A percentile compares a stretch with the other conserved stretches of the same genome.
Conservation (phyloP, 2,113 vertebrate species). For the Tachysurus vachellii region DNA sequence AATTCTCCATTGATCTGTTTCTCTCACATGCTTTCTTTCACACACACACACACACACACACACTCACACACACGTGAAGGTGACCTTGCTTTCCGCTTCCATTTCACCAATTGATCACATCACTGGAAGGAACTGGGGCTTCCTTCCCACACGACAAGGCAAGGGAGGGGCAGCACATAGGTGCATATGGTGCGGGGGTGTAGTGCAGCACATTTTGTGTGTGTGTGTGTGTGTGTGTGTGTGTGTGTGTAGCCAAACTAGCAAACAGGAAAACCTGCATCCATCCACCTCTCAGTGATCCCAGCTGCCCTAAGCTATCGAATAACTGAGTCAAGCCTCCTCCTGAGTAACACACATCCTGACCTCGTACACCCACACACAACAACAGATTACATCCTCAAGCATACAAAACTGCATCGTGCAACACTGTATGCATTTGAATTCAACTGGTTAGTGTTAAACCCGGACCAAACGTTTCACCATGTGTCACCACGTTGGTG, state of each 20-base stretch:
- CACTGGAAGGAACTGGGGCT: conserved; percentile 54
- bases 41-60: no score
- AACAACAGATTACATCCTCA: conserved; percentile 27
- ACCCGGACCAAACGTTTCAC: neutral
- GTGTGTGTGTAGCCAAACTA: conserved; percentile 24
- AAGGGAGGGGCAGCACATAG: conserved; percentile 42
- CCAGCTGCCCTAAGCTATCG: conserved; percentile 48
- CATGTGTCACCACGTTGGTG: neutral
- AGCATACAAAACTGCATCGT: conserved; percentile 25
- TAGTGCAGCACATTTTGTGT: conserved; percentile 38
- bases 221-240: conserved; percentile 22
- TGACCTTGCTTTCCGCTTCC: conserved; percentile 59
- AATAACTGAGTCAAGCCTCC: conserved; percentile 50
- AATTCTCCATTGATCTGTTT: conserved; percentile 4
- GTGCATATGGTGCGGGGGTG: conserved; percentile 53
- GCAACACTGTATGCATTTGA: neutral
- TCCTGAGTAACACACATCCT: conserved; percentile 42
- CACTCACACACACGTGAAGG: conserved; percentile 46
- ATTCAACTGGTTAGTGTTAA: neutral
- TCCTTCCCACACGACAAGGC: conserved; percentile 56
- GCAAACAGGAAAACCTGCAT: conserved; percentile 48
- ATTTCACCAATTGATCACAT: conserved; percentile 55
- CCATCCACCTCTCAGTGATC: conserved; percentile 52
- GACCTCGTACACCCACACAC: conserved; percentile 31
- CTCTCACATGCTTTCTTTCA: neutral